These are phyloP conservation scores for Incurvaria masculella DNA, from an alignment of 2,888 invertebrate genomes.

Conservation along the genomic window DNA sequence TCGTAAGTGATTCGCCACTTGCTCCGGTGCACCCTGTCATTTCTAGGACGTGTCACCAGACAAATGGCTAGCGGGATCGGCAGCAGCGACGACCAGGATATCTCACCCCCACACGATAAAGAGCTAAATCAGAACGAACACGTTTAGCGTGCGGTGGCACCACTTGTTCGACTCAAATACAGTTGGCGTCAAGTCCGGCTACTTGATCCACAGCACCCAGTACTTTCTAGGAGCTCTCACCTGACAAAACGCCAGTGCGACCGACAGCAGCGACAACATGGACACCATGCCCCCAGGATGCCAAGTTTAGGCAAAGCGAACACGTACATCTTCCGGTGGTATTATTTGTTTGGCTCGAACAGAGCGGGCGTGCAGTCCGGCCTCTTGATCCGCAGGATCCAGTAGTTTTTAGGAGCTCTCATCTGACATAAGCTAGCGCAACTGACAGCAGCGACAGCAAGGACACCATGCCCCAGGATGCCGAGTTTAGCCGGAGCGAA, in stretches of 20 bases:
- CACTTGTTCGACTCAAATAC: constrained; percentile 75
- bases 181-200: constrained; percentile 67
- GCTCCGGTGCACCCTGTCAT: too few relatives aligned
- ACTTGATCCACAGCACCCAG: too few relatives aligned
- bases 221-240: too few relatives aligned
- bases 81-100: constrained; percentile 55
- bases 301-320: constrained; percentile 72
- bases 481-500: constrained; percentile 72
- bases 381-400: constrained; percentile 76
- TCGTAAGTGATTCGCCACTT: too few relatives aligned
- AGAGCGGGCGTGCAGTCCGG: constrained; percentile 70
- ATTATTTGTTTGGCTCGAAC: constrained; percentile 78
- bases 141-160: constrained; percentile 75
- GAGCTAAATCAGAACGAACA: constrained; percentile 72
- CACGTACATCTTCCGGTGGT: constrained; percentile 72
- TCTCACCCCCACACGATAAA: constrained; percentile 64
- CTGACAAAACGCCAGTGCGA: constrained; percentile 64
- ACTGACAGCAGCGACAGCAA: constrained; percentile 56
- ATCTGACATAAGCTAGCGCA: constrained; percentile 65
- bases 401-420: constrained; percentile 69
- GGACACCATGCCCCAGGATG: constrained; percentile 61
- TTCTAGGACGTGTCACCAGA: too few relatives aligned
- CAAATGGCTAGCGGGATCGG: constrained; percentile 61
- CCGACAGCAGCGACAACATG: constrained; percentile 52
- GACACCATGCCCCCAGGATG: constrained; percentile 62